Evolutionary conservation across 2,113 vertebrate species (phyloP).

Genomic region (Grammomys dolichurus): DNA sequence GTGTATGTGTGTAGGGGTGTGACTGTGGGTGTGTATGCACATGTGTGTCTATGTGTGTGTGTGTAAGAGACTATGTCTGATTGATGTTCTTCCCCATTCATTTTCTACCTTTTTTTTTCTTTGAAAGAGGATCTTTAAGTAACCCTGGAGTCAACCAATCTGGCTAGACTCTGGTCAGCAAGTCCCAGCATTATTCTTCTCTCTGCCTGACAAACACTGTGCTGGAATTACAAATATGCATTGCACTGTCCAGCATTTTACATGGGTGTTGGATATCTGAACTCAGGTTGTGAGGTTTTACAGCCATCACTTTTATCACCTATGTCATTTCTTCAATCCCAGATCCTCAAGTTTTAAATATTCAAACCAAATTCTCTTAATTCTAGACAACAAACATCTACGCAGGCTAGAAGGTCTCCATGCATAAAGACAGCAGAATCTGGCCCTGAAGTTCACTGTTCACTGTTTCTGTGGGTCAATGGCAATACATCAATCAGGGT

Average conservation of each 20-base stretch:
- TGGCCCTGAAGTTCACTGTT: slow-evolving; percentile 30
- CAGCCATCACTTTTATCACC: too few relatives aligned
- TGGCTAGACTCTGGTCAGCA: not conserved
- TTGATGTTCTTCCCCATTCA: not conserved
- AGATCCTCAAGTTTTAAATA: not conserved
- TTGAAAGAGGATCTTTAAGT: not conserved
- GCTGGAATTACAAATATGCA: not conserved
- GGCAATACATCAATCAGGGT: slow-evolving; percentile 42
- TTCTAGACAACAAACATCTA: not conserved
- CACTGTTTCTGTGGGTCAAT: slow-evolving; percentile 59
- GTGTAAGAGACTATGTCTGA: too few relatives aligned
- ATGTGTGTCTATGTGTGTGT: too few relatives aligned
- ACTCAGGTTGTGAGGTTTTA: not conserved
- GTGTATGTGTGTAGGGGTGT: too few relatives aligned
- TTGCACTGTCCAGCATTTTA: not conserved
- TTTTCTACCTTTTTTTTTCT: not conserved
- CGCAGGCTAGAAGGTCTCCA: not conserved
- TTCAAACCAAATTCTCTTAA: not conserved
- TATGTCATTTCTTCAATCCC: not conserved
- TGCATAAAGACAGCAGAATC: slow-evolving; percentile 8
- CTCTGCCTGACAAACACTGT: not conserved
- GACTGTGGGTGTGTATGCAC: too few relatives aligned
- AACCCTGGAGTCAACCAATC: not conserved
- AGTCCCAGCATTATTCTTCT: not conserved
- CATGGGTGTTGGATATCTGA: not conserved